phyloP scores from a whole-genome alignment of 2,888 invertebrate genomes.

The Drosophila neotestacea region DNA sequence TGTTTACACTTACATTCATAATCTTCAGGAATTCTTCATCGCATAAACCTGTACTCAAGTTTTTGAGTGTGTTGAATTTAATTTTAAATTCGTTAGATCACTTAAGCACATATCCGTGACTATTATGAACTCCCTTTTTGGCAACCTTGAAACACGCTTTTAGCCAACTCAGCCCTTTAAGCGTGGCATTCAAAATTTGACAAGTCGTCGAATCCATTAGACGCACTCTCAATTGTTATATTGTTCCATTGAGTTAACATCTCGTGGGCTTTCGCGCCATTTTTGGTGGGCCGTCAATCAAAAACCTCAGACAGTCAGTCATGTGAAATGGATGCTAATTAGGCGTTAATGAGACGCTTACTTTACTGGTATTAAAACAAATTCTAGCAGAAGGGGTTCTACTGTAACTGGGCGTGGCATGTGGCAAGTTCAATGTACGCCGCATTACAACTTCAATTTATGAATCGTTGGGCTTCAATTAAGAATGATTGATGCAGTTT shows the following conservation, averaged over 20 bases:
- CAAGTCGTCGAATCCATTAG: constrained; percentile 51
- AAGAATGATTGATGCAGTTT: constrained; percentile 72
- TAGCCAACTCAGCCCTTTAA: constrained; percentile 20
- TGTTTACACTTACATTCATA: too few relatives aligned
- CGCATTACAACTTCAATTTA: constrained; percentile 38
- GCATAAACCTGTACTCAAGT: too few relatives aligned
- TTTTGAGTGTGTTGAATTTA: too few relatives aligned
- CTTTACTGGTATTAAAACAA: constrained; percentile 31
- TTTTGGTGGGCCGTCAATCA: constrained; percentile 49
- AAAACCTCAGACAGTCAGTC: constrained; percentile 15
- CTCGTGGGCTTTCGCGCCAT: constrained; percentile 32
- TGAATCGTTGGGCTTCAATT: constrained; percentile 62
- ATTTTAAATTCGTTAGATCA: not conserved
- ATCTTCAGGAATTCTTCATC: too few relatives aligned
- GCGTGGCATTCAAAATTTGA: constrained; percentile 35
- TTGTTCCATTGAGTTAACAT: constrained; percentile 22
- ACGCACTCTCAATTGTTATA: constrained; percentile 28
- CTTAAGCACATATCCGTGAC: not conserved
- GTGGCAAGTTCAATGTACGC: constrained; percentile 58
- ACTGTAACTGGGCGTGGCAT: constrained; percentile 39
- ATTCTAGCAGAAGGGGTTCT: not conserved
- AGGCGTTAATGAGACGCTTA: constrained; percentile 65
- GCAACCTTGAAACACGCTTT: constrained; percentile 28
- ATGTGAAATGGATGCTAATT: constrained; percentile 71
- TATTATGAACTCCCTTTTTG: not conserved